Evolutionary conservation across 2,113 vertebrate genomes (phyloP), one percentile per base, ranked within the genome.

Genomic region (Pantherophis guttatus): DNA sequence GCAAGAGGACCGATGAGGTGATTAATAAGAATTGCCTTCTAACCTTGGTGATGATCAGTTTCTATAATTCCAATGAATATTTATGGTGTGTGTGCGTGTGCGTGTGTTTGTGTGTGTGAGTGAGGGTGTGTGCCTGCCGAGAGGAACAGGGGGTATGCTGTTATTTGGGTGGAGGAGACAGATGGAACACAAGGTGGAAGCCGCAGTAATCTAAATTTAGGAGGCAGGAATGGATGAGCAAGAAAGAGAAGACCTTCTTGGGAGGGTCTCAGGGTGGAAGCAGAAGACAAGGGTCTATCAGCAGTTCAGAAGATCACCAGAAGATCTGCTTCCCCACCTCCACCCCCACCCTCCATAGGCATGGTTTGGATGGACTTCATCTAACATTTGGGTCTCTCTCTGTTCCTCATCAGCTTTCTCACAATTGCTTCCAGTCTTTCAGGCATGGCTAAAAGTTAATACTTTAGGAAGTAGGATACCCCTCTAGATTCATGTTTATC

Each of bases 101-200:
- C 21, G 19, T 58, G 55, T 44, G 10, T 21, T 33, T 1, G 13
- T 8, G 89, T n/a, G 33, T 33, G 29, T 24, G 21, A n/a, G 52
- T 8, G 11, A 70, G 65, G 3, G 29, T 24, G 4, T 12, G 86
- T 0, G 58, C 89, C 54, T 91, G 95, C 95, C 93, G 94, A 93
- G 94, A 95, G 94, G 88, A 96, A 96, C 86, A 21, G 57, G 33
- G 95, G 94, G 94, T 95, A 92, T 55, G 23, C 95, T 57, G 65
- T 65, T 97, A 94, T 97, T 96, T 96, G 96, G 96, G 96, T 97
- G 95, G 96, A 91, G 95, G 94, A 95, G 95, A 91, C 3, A 96
- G 95, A 93, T 91, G 94, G 96, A 97, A 96, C 52, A 95, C 94
- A 96, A 97, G 95, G 0, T 89, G 88, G 95, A 93, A 86, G 94